Conservation (phyloP, 2,888 invertebrate genomes). For the Balanococcus diminutus region DNA sequence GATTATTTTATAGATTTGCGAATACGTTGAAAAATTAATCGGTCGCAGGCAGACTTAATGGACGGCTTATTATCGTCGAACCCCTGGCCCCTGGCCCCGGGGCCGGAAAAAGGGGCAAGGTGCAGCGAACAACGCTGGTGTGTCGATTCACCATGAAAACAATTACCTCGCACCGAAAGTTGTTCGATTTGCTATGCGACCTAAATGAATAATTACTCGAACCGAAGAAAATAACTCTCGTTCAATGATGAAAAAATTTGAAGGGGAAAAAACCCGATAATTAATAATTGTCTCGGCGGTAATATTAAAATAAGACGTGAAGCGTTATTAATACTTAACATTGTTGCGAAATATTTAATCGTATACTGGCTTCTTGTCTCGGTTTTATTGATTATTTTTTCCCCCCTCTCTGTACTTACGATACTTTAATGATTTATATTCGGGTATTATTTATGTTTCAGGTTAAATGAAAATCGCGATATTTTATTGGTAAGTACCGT, state of each 20-base stretch:
- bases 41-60: neutral
- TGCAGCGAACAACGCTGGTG: too few species aligned
- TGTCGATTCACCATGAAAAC: neutral
- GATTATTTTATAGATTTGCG: neutral
- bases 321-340: slow-evolving; percentile 1
- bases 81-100: too few species aligned
- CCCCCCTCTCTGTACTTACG: neutral
- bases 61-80: neutral
- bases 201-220: neutral
- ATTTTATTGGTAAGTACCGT: slow-evolving; percentile 15
- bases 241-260: neutral
- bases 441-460: slow-evolving; percentile 26
- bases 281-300: slow-evolving; percentile 30
- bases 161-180: neutral
- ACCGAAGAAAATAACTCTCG: neutral
- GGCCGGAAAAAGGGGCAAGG: neutral
- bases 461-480: slow-evolving; percentile 22
- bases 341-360: slow-evolving; percentile 23
- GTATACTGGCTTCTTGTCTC: neutral
- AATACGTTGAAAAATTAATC: neutral
- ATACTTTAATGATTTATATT: neutral
- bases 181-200: neutral
- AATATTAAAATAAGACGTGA: neutral
- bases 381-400: slow-evolving; percentile 1
- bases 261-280: neutral